These are phyloP conservation scores for Drosophila tanythrix DNA, from an alignment of 2,888 invertebrate genomes.

Conservation along the genomic window DNA sequence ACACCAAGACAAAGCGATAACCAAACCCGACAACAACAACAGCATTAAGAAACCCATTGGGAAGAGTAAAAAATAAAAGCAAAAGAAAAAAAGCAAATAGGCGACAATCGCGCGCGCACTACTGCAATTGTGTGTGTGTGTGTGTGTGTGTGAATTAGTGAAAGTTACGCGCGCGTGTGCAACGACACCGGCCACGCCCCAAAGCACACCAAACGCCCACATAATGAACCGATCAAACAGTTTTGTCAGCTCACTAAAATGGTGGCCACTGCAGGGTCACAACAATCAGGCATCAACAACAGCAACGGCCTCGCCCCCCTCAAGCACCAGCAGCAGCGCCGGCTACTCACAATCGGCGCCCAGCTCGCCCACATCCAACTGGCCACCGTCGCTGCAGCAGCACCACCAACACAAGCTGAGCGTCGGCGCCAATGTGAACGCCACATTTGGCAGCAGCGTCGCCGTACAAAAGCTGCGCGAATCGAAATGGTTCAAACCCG, in stretches of 20 bases:
- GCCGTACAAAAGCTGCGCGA: constrained; percentile 90
- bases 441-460: constrained; percentile 85
- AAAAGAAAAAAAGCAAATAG: constrained; percentile 11
- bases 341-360: constrained; percentile 72
- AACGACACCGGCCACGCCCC: constrained; percentile 32
- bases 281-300: constrained; percentile 66
- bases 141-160: constrained; percentile 53
- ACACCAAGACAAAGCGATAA: constrained; percentile 28
- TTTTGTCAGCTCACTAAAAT: constrained; percentile 84
- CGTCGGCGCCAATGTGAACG: constrained; percentile 53
- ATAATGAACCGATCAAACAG: constrained; percentile 84
- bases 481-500: constrained; percentile 91
- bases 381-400: constrained; percentile 64
- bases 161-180: constrained; percentile 64
- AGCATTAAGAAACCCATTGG: constrained; percentile 25
- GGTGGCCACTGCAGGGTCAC: constrained; percentile 84
- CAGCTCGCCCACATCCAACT: constrained; percentile 70
- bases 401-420: constrained; percentile 49
- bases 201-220: constrained; percentile 23
- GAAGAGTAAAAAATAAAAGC: constrained; percentile 15
- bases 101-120: constrained; percentile 42
- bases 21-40: neutral
- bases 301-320: constrained; percentile 28
- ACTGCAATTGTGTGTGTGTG: constrained; percentile 40
- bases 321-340: constrained; percentile 41